Percentiles rank a stretch among this genome's conserved stretches.
phyloP scores from a whole-genome alignment of 2,888 invertebrate genomes.

The Drosophila siamana region DNA sequence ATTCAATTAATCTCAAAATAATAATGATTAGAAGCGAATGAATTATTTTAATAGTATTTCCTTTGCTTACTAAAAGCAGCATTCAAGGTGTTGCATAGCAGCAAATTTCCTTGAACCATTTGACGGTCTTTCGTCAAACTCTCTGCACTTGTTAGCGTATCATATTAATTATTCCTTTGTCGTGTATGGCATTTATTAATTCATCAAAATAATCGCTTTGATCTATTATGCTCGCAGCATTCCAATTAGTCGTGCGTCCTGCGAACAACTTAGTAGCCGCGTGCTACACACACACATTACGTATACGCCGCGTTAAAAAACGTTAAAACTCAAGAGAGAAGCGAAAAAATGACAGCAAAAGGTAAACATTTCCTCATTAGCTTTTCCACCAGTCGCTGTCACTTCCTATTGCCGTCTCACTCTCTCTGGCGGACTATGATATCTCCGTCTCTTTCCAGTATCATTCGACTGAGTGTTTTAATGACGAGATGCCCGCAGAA shows the following conservation, averaged over 20 bases:
- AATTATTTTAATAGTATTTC: no score
- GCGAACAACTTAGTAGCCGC: conserved; percentile 4
- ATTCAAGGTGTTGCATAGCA: background rate
- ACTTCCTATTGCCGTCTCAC: background rate
- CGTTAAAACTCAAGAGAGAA: conserved; percentile 20
- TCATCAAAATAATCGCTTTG: conserved; percentile 45
- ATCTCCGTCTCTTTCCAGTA: background rate
- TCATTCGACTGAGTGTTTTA: conserved; percentile 26
- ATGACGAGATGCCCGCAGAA: conserved; percentile 34
- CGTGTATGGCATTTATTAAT: conserved; percentile 18
- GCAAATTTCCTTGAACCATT: background rate
- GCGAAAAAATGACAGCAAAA: conserved; percentile 15
- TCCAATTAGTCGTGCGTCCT: conserved; percentile 44
- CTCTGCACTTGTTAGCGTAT: background rate
- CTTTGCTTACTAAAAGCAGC: no score
- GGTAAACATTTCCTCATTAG: conserved; percentile 57
- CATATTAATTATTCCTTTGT: conserved; percentile 23
- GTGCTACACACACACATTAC: conserved; percentile 32
- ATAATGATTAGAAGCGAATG: no score
- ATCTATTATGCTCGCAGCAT: conserved; percentile 44
- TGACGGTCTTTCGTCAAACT: background rate
- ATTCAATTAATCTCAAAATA: no score
- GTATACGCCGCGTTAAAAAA: conserved; percentile 33
- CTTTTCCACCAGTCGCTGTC: conserved; percentile 14
- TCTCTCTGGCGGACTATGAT: background rate